Evolutionary conservation across 2,113 vertebrate genomes (phyloP).

Genomic region (Cyprinodon tularosa): DNA sequence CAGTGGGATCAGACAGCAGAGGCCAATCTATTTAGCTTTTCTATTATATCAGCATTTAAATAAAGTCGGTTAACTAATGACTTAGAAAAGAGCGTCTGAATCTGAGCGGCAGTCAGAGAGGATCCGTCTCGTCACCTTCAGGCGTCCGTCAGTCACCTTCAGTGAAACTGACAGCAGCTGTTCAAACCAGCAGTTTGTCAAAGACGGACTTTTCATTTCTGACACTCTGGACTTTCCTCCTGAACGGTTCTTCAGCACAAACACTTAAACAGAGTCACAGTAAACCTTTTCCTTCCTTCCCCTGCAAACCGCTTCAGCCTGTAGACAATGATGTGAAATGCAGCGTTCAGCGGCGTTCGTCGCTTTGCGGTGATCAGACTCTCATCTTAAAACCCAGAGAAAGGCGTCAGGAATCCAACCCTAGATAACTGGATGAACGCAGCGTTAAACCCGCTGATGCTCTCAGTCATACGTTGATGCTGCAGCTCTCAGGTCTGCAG

Average conservation of each 20-base stretch:
- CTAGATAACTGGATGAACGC: too few relatives aligned
- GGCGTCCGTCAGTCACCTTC: neutral
- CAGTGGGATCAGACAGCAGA: neutral
- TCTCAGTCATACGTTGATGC: too few relatives aligned
- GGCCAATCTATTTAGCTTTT: neutral
- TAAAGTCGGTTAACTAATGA: neutral
- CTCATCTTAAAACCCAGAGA: too few relatives aligned
- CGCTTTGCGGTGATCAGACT: neutral
- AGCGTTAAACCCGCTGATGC: too few relatives aligned
- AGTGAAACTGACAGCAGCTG: neutral
- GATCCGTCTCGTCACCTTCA: neutral
- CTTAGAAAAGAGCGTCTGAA: neutral
- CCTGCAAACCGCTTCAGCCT: neutral
- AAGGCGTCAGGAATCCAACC: too few relatives aligned
- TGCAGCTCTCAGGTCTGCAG: too few relatives aligned
- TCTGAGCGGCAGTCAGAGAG: neutral
- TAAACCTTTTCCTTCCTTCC: neutral
- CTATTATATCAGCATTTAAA: neutral
- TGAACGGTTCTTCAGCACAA: neutral
- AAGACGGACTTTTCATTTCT: neutral
- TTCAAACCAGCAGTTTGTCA: neutral
- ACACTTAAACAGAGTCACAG: neutral
- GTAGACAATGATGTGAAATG: neutral
- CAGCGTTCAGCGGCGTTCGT: neutral
- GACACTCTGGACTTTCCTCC: neutral